Evolutionary conservation across 2,888 invertebrate genomes (phyloP), one percentile per base, ranked within the genome.

Genomic region (Chrysotoxum bicinctum): DNA sequence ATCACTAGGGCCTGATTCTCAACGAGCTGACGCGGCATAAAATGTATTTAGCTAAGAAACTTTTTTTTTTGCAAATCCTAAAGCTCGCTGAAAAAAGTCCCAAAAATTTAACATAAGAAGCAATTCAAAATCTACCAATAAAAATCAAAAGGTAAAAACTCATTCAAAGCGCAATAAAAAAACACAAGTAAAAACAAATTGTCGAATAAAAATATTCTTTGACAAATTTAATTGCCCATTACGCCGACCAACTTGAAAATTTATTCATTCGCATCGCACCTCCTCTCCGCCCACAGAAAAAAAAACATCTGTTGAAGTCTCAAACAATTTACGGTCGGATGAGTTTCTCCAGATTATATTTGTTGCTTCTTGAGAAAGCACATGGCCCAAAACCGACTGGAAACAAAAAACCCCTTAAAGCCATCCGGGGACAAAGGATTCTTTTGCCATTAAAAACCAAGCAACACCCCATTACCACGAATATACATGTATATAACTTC

Each of bases 211-310:
- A 72, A 60, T 68, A 60, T 73, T 48, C 81, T 85, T 85, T 81
- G 85, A 85, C 85, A 85, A 81, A 81, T 85, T 85, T 81, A 85
- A 85, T 85, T 85, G 85, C 85, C 85, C 85, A 85, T 85, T 85
- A 85, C 48, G 54, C 21, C 81, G 54, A 80, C 76, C 81, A 58
- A 85, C 85, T 85, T 73, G 69, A 72, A 66, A 81, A 85, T 48
- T 81, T 81, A 81, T 85, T 85, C 85, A 85, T 85, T 85, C 85
- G 72, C 68, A 81, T 76, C 80, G 76, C 84, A 70, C 85, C 76
- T 73, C 50, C 37, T 10, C 23, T 21, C n/a, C 21, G 2, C 12
- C 37, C 37, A 54, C 30, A 12, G 26, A 52, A 48, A 62, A 35
- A 76, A 60, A 77, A 85, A 85, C 85, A 85, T 85, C 85, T 85